Base-by-base conservation (phyloP, 2,888 invertebrate genomes). In the Cacoxenus indagator region DNA sequence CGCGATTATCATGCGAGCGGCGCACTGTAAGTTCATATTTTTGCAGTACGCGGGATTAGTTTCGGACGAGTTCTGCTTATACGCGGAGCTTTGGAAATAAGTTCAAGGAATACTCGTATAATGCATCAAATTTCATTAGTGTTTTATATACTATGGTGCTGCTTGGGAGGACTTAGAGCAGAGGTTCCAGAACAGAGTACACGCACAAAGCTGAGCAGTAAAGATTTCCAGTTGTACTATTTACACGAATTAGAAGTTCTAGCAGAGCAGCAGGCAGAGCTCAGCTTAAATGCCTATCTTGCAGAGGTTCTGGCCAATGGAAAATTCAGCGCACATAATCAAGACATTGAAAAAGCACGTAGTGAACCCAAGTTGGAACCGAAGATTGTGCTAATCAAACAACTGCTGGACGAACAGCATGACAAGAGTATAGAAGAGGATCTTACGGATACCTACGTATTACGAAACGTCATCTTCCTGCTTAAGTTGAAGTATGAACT, bases 371-470 rank as follows among this genome's bases (percentile, higher is more conserved):
- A 73, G 66, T 19, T 83, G 3, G 75, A 75, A 55, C 31, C 75
- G 0, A 85, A 85, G 73, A 76, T 84, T 57, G 67, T 85, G 43
- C 77, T 85, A 1, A 76, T 85, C 29, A 85, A 84, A 65, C 85
- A 85, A 55, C 68, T 84, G 64, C 71, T 85, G 27, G 85, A 85
- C 64, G 72, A 74, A 4, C 68, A 74, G 14, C 70, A 68, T 14
- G 48, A 4, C 27, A 54, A 5, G 29, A 67, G 0, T 1, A 24
- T 72, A 24, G 67, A 69, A 8, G 61, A 68, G 54, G 64, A 70
- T 51, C 54, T 72, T 70, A 71, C 72, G 64, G 70, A 74, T 46
- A 81, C 72, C 1, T 68, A 73, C 11, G 79, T 79, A 22, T 27
- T 83, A 46, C 76, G 85, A 5, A 85, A 86, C 73, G 67, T 84